Conservation (phyloP, 2,888 invertebrate species). For the Nymphalis c-album region DNA sequence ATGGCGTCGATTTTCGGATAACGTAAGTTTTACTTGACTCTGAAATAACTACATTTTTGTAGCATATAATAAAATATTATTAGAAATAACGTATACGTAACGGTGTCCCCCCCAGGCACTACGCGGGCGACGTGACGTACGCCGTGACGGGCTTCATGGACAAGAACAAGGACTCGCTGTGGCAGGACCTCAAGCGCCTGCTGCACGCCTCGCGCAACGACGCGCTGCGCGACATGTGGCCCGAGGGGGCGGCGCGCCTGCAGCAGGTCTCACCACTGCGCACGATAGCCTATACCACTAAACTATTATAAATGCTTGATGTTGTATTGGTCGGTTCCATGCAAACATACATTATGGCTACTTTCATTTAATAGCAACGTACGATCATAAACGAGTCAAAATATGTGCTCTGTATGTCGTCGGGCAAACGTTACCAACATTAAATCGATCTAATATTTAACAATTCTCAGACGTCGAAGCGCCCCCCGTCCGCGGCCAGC, state of each 20-base stretch:
- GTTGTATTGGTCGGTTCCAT: no score
- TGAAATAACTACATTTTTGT: no score
- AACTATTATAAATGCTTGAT: background rate
- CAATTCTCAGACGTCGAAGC: conserved; percentile 89
- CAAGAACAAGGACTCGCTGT: conserved; percentile 97
- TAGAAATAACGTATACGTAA: background rate
- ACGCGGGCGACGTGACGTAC: conserved; percentile 98
- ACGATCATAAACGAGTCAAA: no score
- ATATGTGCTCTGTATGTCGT: no score
- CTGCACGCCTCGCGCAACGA: conserved; percentile 90
- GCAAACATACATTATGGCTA: no score
- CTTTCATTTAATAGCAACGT: no score
- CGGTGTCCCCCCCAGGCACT: conserved; percentile 83
- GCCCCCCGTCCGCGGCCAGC: conserved; percentile 96
- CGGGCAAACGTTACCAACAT: no score
- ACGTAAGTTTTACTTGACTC: conserved; percentile 75
- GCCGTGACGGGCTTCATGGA: conserved; percentile 95
- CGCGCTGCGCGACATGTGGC: conserved; percentile 95
- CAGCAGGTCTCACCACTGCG: conserved; percentile 75
- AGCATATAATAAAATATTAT: no score
- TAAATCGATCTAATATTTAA: background rate
- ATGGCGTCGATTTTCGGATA: conserved; percentile 90
- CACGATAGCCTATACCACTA: background rate
- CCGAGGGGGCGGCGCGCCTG: conserved; percentile 95
- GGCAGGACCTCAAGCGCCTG: conserved; percentile 97